Conservation (phyloP, 1,140 invertebrate species). For the Hyles vespertilio region DNA sequence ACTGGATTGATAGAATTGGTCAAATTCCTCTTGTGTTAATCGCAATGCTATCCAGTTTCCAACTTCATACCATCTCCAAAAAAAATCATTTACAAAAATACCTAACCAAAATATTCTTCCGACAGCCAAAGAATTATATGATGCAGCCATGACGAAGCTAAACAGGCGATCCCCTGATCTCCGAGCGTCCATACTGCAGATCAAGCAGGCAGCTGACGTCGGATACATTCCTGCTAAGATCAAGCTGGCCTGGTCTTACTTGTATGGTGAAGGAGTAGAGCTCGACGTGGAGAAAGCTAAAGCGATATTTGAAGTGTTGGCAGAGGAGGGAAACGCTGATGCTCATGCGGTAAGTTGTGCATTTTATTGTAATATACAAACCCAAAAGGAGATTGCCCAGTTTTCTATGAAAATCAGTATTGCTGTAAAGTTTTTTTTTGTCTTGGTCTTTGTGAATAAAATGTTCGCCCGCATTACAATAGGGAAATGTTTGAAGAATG, state of each 20-base stretch:
- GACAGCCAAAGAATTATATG: slow-evolving; percentile 81
- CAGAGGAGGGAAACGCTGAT: slow-evolving; percentile 86
- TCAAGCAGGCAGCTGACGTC: slow-evolving; percentile 84
- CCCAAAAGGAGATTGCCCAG: too few relatives aligned
- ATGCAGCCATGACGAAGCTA: slow-evolving; percentile 79
- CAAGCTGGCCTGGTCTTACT: slow-evolving; percentile 88
- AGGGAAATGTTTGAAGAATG: too few relatives aligned
- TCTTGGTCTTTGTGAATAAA: too few relatives aligned
- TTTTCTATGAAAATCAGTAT: too few relatives aligned
- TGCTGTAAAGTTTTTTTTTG: too few relatives aligned
- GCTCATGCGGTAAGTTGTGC: slow-evolving; percentile 86
- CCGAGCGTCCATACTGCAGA: slow-evolving; percentile 79
- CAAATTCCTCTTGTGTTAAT: too few relatives aligned
- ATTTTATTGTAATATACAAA: too few relatives aligned
- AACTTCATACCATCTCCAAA: too few relatives aligned
- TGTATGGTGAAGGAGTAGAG: slow-evolving; percentile 86
- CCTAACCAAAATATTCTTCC: slow-evolving; percentile 17
- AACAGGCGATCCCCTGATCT: slow-evolving; percentile 81
- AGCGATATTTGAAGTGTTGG: slow-evolving; percentile 86
- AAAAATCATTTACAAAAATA: neutral
- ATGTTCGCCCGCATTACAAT: too few relatives aligned
- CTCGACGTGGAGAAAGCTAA: slow-evolving; percentile 87
- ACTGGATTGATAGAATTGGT: too few relatives aligned
- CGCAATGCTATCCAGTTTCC: too few relatives aligned
- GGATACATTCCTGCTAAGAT: slow-evolving; percentile 89